A percentile compares a stretch with the other conserved stretches of the same genome.
Conservation (phyloP, 2,888 invertebrate genomes). For the Drosophila kokeensis region DNA sequence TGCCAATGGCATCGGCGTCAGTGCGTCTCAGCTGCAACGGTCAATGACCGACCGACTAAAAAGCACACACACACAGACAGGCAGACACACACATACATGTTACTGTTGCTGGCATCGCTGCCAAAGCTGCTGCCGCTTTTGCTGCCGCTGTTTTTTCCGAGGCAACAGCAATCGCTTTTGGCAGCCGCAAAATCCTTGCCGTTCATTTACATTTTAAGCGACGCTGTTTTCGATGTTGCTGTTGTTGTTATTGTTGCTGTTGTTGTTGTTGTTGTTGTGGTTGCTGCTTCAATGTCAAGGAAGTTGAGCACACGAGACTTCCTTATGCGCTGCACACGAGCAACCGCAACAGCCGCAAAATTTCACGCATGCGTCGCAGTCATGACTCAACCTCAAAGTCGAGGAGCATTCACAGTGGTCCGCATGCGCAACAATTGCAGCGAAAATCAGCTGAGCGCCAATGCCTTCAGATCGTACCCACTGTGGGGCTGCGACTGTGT, state of each 20-base stretch:
- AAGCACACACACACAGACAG: slow-evolving; percentile 46
- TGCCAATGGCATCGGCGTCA: slow-evolving; percentile 77
- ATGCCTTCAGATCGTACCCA: slow-evolving; percentile 20
- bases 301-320: slow-evolving; percentile 71
- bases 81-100: slow-evolving; percentile 19
- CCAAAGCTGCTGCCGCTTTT: slow-evolving; percentile 36
- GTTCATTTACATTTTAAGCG: slow-evolving; percentile 43
- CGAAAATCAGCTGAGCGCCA: slow-evolving; percentile 9
- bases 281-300: slow-evolving; percentile 73
- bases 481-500: slow-evolving; percentile 37
- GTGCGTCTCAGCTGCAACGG: slow-evolving; percentile 80
- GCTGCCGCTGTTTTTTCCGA: slow-evolving; percentile 63
- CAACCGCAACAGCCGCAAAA: slow-evolving; percentile 29
- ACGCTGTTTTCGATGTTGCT: slow-evolving; percentile 2
- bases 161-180: slow-evolving; percentile 56
- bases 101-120: slow-evolving; percentile 44
- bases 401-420: slow-evolving; percentile 40
- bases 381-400: slow-evolving; percentile 41
- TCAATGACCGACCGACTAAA: slow-evolving; percentile 84
- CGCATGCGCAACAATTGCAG: slow-evolving; percentile 16
- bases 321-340: slow-evolving; percentile 68
- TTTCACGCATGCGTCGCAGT: slow-evolving; percentile 30
- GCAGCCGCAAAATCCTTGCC: slow-evolving; percentile 69
- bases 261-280: slow-evolving; percentile 20
- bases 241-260: slow-evolving; percentile 17